These are phyloP conservation scores for Scylla paramamosain DNA, from an alignment of 1,140 invertebrate species.

Conservation along the genomic window DNA sequence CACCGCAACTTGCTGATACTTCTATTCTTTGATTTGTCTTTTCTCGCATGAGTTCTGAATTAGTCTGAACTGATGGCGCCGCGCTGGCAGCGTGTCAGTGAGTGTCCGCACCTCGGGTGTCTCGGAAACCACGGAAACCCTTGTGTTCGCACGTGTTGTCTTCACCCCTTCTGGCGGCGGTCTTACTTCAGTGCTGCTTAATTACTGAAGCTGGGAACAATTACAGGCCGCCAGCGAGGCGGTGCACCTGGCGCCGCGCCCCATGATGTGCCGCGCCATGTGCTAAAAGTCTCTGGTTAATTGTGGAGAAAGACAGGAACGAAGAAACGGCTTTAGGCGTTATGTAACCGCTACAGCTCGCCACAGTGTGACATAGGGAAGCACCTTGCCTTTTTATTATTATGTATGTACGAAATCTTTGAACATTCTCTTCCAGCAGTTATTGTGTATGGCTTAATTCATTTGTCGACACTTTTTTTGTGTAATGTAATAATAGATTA, in stretches of 20 bases:
- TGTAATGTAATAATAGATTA: too few species aligned
- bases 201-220: conserved; percentile 43
- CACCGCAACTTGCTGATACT: not conserved
- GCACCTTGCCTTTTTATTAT: too few species aligned
- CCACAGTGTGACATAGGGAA: too few species aligned
- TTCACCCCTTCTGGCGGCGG: not conserved
- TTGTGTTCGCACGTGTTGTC: not conserved
- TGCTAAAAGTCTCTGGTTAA: not conserved
- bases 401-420: too few species aligned
- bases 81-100: not conserved
- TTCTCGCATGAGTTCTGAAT: not conserved
- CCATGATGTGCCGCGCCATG: not conserved
- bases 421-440: too few species aligned
- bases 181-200: not conserved
- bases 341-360: not conserved
- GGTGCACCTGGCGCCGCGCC: not conserved
- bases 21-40: not conserved
- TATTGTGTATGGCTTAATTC: too few species aligned
- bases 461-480: too few species aligned
- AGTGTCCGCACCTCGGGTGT: not conserved
- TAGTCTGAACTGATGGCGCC: not conserved
- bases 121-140: not conserved
- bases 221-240: not conserved
- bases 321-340: not conserved
- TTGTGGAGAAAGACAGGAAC: not conserved